phyloP scores from a whole-genome alignment of 2,888 invertebrate genomes.

The Cosmia trapezina region DNA sequence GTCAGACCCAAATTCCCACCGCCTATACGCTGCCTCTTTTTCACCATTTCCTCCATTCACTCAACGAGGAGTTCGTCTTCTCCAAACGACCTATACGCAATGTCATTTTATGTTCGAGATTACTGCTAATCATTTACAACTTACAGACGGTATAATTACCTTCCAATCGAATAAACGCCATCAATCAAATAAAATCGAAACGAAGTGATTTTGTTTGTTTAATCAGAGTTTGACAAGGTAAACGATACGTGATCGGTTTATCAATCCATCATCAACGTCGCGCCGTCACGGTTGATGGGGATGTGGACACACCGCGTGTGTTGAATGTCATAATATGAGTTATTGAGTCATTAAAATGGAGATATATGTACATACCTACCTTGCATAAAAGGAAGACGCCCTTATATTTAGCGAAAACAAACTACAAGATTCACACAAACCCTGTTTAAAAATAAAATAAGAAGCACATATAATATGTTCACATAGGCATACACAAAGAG shows the following conservation, averaged over 20 bases:
- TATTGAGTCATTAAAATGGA: conserved; percentile 25
- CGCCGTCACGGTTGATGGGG: conserved; percentile 20
- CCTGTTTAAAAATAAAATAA: too few relatives aligned
- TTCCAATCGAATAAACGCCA: conserved; percentile 25
- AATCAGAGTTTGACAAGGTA: conserved; percentile 51
- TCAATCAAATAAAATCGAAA: conserved; percentile 43
- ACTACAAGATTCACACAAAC: neutral
- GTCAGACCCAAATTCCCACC: neutral
- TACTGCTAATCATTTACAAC: neutral
- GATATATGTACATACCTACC: conserved; percentile 1
- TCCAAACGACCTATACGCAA: neutral
- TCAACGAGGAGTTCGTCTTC: neutral
- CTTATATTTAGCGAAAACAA: neutral
- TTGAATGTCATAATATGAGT: conserved; percentile 40
- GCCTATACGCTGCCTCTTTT: neutral
- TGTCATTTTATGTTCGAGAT: neutral
- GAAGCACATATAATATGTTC: too few relatives aligned
- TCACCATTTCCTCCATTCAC: neutral
- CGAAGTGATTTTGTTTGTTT: conserved; percentile 35
- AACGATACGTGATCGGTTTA: conserved; percentile 58
- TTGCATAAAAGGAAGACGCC: conserved; percentile 25
- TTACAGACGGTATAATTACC: neutral
- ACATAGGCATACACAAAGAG: too few relatives aligned
- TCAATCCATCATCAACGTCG: conserved; percentile 37
- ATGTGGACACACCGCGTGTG: conserved; percentile 35